Evolutionary conservation across 37 sponge, comb jelly and placozoan genomes (phyloP).

Genomic region (Theonella swinhoei): DNA sequence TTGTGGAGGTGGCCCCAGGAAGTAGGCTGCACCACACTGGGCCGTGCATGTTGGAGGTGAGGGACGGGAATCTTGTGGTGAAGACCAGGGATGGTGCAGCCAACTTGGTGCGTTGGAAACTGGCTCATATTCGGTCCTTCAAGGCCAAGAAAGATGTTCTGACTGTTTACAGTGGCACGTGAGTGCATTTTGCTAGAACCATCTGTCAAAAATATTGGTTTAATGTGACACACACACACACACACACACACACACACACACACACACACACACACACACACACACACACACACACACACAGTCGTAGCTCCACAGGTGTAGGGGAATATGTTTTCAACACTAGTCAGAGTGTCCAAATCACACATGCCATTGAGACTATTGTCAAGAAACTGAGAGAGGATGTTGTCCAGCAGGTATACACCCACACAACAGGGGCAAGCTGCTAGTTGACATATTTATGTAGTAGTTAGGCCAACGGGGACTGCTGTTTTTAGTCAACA

Average conservation of each 20-base stretch:
- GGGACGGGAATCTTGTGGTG: conserved; percentile 29
- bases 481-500: too few relatives aligned
- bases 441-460: too few relatives aligned
- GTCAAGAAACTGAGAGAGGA: conserved; percentile 27
- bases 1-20: conserved; percentile 26
- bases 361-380: conserved; percentile 64
- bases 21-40: conserved; percentile 15
- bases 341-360: conserved; percentile 56
- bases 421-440: too few relatives aligned
- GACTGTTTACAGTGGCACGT: conserved; percentile 54
- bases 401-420: not conserved
- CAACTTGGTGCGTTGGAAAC: conserved; percentile 50
- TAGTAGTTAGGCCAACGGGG: too few relatives aligned
- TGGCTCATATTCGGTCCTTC: conserved; percentile 56
- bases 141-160: conserved; percentile 51
- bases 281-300: not conserved
- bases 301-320: conserved; percentile 62
- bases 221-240: not conserved
- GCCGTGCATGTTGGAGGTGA: conserved; percentile 40
- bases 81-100: conserved; percentile 14
- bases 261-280: too few relatives aligned
- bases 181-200: not conserved
- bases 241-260: not conserved
- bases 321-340: conserved; percentile 48
- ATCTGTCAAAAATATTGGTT: not conserved